Base-by-base conservation (phyloP, 2,113 vertebrate species). In the Brachyhypopomus occidentalis region DNA sequence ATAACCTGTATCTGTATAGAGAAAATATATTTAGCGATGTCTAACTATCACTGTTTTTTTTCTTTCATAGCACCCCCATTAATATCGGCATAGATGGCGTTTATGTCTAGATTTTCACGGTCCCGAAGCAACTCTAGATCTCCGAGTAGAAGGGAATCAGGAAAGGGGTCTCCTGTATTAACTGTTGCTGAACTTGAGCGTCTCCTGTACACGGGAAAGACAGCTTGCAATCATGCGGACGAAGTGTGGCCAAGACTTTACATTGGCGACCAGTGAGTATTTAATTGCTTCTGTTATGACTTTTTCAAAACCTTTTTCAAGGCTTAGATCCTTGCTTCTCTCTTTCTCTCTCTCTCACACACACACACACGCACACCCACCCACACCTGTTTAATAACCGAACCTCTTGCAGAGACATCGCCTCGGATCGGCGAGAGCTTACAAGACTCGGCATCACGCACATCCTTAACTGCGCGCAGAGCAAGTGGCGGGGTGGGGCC, bases 171-270 rank as follows among this genome's bases (percentile, higher is more conserved):
- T 20, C 93, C 95, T 22, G 90, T 91, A 58, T 92, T 98, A 86
- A 95, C 89, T 0, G 92, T 98, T 83, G 94, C 95, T 0, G 97
- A 99, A 91, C 89, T 98, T 17, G 96, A 98, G 88, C 87, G 96
- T 88, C 89, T 99, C 5, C 94, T 99, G 0, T 98, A 90, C 91
- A 97, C 96, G 0, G 97, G 96, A 0, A 99, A 98, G 78, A 96
- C 96, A 0, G 95, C 96, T 82, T 97, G 96, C 66, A 97, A 98
- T 88, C 96, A 99, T 0, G 95, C 94, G 0, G 97, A 99, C 12
- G 95, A 99, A 88, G 97, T 99, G 82, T 98, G 96, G 97, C 97
- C 97, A 0, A 91, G 94, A 58, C 96, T 99, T 81, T 98, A 96
- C 87, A 94, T 99, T 1, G 97, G 97, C n/a, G 96, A 98, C 77